Evolutionary conservation across 2,888 invertebrate genomes (phyloP).

Genomic region (Troides helena): DNA sequence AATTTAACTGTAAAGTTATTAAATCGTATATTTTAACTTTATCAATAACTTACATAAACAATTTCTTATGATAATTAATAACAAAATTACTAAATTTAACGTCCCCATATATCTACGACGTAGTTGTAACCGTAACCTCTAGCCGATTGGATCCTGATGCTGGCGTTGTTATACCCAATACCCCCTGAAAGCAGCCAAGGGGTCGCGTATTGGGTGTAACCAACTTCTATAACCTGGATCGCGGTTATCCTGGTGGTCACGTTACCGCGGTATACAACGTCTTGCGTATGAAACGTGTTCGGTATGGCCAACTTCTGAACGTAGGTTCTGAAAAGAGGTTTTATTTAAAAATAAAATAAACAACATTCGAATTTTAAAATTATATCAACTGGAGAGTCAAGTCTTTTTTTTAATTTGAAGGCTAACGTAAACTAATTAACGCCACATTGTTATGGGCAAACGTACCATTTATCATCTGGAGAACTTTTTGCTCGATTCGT

Average conservation of each 20-base stretch:
- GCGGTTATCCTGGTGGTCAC: conserved; percentile 48
- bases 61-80: not conserved
- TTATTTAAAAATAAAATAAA: not conserved
- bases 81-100: conserved; percentile 4
- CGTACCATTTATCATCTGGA: no score
- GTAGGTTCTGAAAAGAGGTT: conserved; percentile 43
- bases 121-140: conserved; percentile 62
- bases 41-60: not conserved
- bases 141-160: conserved; percentile 52
- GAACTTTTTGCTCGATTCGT: no score
- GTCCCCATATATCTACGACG: conserved; percentile 58
- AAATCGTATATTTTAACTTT: not conserved
- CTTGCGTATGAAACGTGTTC: conserved; percentile 57
- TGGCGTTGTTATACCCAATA: conserved; percentile 47
- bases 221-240: conserved; percentile 53
- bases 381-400: not conserved
- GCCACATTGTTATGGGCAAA: no score
- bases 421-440: not conserved
- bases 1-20: not conserved
- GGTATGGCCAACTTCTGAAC: conserved; percentile 42
- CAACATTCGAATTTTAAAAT: not conserved
- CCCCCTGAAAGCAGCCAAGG: conserved; percentile 48
- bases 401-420: not conserved
- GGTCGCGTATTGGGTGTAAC: conserved; percentile 52
- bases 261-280: conserved; percentile 55